Evolutionary conservation across 2,113 vertebrate species (phyloP).

Genomic region (Grammomys surdaster): DNA sequence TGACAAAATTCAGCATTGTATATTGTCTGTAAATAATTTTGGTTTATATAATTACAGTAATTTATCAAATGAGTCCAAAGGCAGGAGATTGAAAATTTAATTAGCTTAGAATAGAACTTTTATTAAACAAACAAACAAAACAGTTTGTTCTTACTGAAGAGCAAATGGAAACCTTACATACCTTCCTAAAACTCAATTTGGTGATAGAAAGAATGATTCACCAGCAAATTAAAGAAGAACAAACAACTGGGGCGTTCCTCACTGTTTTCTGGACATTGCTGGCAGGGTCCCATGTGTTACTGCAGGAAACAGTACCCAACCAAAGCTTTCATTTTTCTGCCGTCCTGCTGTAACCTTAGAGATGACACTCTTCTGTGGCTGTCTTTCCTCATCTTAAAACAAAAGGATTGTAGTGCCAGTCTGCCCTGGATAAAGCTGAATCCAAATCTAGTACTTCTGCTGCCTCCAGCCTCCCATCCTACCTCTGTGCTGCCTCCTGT

Average conservation of each 20-base stretch:
- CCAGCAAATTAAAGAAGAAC: background rate
- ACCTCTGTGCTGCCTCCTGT: accelerated
- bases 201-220: background rate
- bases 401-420: background rate
- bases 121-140: background rate
- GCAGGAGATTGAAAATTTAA: constrained; percentile 21
- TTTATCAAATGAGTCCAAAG: constrained; percentile 9
- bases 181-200: constrained; percentile 31
- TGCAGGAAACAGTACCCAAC: background rate
- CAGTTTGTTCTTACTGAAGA: constrained; percentile 25
- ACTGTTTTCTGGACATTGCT: background rate
- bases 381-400: constrained; percentile 18
- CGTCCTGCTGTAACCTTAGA: background rate
- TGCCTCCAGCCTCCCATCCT: background rate
- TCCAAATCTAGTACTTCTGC: background rate
- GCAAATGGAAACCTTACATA: background rate
- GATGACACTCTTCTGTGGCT: background rate
- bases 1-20: constrained; percentile 20
- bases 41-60: background rate
- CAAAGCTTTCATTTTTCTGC: background rate
- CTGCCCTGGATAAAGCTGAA: background rate
- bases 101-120: constrained; percentile 6
- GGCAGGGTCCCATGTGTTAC: background rate
- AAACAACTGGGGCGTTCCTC: background rate
- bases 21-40: constrained; percentile 12